Evolutionary conservation across 2,888 invertebrate genomes (phyloP), one percentile per base, ranked within the genome.

Genomic region (Epistrophella euchroma): DNA sequence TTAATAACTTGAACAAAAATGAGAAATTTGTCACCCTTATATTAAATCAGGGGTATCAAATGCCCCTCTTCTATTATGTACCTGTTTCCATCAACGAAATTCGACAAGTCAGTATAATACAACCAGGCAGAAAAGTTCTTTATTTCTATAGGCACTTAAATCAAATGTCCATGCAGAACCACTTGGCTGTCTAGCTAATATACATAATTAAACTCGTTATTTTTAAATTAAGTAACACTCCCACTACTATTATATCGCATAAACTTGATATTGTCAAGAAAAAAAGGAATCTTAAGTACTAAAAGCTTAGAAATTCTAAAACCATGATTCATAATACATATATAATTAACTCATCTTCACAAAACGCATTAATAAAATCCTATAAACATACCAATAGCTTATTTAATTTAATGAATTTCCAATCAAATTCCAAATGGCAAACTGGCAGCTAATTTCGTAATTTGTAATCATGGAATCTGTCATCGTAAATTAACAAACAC

Each of bases 391-490:
- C 15, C 64, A 75, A 52, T 64, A 25, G 43, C 62, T 64, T 60
- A 25, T 74, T 74, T 22, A 66, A 68, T 66, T 74, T 66, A 77
- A 64, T 72, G 62, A 58, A 72, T 72, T 78, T 52, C 58, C 74
- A 68, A 79, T 74, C 73, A 73, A 70, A 45, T 75, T 56, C 64
- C 45, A 80, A 80, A 62, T 52, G 47, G 45, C 52, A 62, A 56
- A 50, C 71, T 68, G 43, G 50, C 72, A 64, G 68, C 62, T 84
- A 80, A 84, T 84, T 84, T 80, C 71, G 84, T 79, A 80, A 84
- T 84, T 80, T 80, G 80, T 75, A 80, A 80, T 75, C 84, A 80
- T 75, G 40, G 84, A 80, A 84, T 84, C 80, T 75, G 80, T 80
- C 73, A 55, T 80, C 80, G 64, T 75, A 80, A 84, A 84, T 80